A percentile compares a stretch with the other conserved stretches of the same genome.
phyloP scores from a whole-genome alignment of 2,888 invertebrate genomes.

The Eupeodes luniger region DNA sequence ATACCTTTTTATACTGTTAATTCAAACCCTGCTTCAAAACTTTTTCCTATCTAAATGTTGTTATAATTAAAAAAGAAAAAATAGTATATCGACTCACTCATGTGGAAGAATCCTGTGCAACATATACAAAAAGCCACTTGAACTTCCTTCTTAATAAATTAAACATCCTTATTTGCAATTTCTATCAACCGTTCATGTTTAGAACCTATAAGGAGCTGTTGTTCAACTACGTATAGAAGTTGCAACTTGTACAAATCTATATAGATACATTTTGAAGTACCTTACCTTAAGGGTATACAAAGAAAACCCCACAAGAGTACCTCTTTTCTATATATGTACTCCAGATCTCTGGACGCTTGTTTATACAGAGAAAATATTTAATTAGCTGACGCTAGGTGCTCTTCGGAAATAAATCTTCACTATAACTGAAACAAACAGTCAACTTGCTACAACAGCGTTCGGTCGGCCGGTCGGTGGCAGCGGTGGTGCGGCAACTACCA shows the following conservation, averaged over 20 bases:
- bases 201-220: constrained; percentile 69
- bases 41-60: neutral
- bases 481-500: too few relatives aligned
- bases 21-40: neutral
- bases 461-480: too few relatives aligned
- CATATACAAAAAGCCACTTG: constrained; percentile 31
- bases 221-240: neutral
- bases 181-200: constrained; percentile 71
- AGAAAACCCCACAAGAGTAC: constrained; percentile 49
- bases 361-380: constrained; percentile 70
- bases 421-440: constrained; percentile 75
- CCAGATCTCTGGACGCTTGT: constrained; percentile 42
- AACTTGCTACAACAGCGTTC: constrained; percentile 55
- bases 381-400: constrained; percentile 68
- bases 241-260: neutral
- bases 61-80: constrained; percentile 48
- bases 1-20: too few relatives aligned
- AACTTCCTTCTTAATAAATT: constrained; percentile 68
- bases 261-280: neutral
- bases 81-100: neutral
- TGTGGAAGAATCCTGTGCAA: constrained; percentile 25
- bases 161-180: constrained; percentile 75
- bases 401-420: constrained; percentile 73
- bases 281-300: constrained; percentile 22
- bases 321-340: constrained; percentile 10